Evolutionary conservation across 2,888 invertebrate genomes (phyloP).

Genomic region (Notodonta dromedarius): DNA sequence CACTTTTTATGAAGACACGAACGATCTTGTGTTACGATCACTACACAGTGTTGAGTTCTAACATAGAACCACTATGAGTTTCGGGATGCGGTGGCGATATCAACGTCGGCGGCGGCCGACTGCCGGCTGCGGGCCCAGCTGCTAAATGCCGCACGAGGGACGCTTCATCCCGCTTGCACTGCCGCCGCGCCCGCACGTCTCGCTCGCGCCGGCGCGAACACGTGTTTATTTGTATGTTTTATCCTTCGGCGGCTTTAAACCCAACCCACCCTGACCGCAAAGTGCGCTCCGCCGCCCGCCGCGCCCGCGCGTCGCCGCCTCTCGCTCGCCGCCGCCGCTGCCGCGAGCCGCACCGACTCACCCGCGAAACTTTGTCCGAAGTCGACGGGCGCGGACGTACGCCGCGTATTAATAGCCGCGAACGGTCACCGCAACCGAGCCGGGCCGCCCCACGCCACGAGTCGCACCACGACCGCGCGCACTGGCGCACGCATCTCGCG

Average conservation of each 20-base stretch:
- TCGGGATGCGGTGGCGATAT: constrained; percentile 5
- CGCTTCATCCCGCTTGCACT: constrained; percentile 73
- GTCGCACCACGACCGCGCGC: constrained; percentile 59
- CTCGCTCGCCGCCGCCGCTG: constrained; percentile 76
- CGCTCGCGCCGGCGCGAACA: constrained; percentile 86
- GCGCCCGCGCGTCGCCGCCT: constrained; percentile 82
- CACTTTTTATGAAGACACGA: constrained; percentile 3
- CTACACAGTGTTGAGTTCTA: not conserved
- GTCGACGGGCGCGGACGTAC: constrained; percentile 82
- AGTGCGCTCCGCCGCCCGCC: constrained; percentile 84
- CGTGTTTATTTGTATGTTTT: constrained; percentile 86
- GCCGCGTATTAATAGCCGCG: constrained; percentile 80
- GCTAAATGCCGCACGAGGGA: constrained; percentile 81
- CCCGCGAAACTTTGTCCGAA: constrained; percentile 83
- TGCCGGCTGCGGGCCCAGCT: constrained; percentile 64
- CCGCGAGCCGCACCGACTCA: constrained; percentile 73
- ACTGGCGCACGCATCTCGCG: constrained; percentile 63
- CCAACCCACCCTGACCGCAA: constrained; percentile 88
- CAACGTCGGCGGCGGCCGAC: constrained; percentile 43
- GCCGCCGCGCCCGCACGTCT: constrained; percentile 68
- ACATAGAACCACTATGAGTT: constrained; percentile 7
- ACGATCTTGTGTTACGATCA: not conserved
- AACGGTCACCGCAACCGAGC: constrained; percentile 73
- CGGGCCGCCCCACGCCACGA: constrained; percentile 55
- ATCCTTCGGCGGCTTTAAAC: constrained; percentile 87